A percentile compares a stretch with the other conserved stretches of the same genome.
Conservation (phyloP, 2,797 vertebrate genomes). For the Botia almorhae region DNA sequence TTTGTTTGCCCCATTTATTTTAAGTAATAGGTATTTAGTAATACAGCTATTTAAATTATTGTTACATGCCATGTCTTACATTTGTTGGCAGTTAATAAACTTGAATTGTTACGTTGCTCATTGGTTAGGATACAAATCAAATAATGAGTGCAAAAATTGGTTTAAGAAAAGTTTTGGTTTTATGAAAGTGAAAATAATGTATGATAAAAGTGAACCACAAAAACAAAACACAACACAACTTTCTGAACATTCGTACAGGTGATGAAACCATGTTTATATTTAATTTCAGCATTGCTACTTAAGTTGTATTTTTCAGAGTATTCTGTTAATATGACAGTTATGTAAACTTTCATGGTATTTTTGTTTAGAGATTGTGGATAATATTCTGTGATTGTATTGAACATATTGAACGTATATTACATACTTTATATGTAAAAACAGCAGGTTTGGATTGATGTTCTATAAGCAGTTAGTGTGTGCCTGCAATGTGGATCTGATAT, state of each 20-base stretch:
- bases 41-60: slow-evolving; percentile 7
- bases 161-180: too few relatives aligned
- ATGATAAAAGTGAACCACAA: not conserved
- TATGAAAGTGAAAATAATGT: not conserved
- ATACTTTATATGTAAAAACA: slow-evolving; percentile 50
- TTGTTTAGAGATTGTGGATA: slow-evolving; percentile 29
- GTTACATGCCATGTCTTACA: not conserved
- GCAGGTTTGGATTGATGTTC: slow-evolving; percentile 43
- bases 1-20: not conserved
- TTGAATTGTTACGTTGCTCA: slow-evolving; percentile 3
- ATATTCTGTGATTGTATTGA: slow-evolving; percentile 46
- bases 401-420: slow-evolving; percentile 43
- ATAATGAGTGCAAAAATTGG: not conserved
- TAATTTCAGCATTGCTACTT: slow-evolving; percentile 35
- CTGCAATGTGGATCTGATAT: slow-evolving; percentile 37
- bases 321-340: slow-evolving; percentile 25
- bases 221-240: not conserved
- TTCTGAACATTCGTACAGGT: slow-evolving; percentile 17
- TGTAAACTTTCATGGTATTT: slow-evolving; percentile 32
- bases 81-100: not conserved
- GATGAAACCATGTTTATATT: slow-evolving; percentile 24
- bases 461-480: slow-evolving; percentile 34
- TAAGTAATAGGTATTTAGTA: not conserved
- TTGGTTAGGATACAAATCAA: not conserved
- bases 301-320: slow-evolving; percentile 4